Base-by-base conservation (phyloP, 2,113 vertebrate genomes). In the Phasianus colchicus region DNA sequence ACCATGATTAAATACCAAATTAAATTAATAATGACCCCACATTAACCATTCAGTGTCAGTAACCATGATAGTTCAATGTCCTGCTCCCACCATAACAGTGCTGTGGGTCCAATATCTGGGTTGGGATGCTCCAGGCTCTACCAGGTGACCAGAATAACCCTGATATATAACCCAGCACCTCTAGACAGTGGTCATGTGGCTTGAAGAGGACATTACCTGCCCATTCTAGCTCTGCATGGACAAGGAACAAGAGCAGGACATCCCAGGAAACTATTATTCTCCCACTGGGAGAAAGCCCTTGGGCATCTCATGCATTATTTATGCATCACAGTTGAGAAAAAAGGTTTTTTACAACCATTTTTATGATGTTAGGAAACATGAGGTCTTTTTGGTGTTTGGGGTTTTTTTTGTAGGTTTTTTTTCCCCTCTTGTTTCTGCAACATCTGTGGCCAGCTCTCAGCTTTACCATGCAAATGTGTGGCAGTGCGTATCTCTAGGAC, bases 321-420 rank as follows among this genome's bases (percentile, higher is more conserved):
- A 32, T 50, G 38, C 34, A 38, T 36, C 1, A 0, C 4, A 14
- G 27, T 21, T 48, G n/a, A 27, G 3, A 92, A 86, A 29, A 76
- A 8, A 15, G 4, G 22, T 45, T 77, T n/a, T 67, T 20, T 7
- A 38, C 5, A 67, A 79, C 4, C 47, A 3, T 29, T 76, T 69
- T 79, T 64, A 63, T 17, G 47, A 48, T 42, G 12, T 7, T 60
- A 11, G 16, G 7, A 91, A 78, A 75, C 10, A 65, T 1, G 14
- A 90, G 16, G 8, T 3, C 22, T 80, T 50, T 30, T 13, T 13
- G 17, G n/a, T 19, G 54, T 19, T 8, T 14, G 34, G 6, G 4
- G 1, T 17, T 8, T 3, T 4, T 1, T 6, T 5, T 27, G 4
- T n/a, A 30, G 52, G 5, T 17, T 25, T 4, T 4, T 9, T 50